phyloP scores from a whole-genome alignment of 1,140 invertebrate species.

The Bombus balteatus region DNA sequence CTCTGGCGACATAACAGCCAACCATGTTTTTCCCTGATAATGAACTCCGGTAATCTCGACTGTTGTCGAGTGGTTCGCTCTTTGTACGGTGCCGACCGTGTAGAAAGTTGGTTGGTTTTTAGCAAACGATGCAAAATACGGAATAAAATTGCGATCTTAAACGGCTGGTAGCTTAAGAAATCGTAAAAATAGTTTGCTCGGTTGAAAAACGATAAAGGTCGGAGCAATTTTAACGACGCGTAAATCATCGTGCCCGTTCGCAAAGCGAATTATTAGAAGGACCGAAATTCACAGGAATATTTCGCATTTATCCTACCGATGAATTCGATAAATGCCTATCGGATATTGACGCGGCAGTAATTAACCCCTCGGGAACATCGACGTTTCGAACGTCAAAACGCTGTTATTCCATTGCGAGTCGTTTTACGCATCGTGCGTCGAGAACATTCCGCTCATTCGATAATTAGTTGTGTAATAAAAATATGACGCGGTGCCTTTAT shows the following conservation, averaged over 20 bases:
- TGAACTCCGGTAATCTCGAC: constrained; percentile 54
- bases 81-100: constrained; percentile 45
- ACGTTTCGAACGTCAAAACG: background rate
- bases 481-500: background rate
- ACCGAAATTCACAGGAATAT: constrained; percentile 23
- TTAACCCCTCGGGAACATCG: constrained; percentile 24
- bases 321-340: constrained; percentile 45
- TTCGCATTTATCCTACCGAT: constrained; percentile 18
- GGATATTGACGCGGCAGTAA: constrained; percentile 22
- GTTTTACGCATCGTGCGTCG: background rate
- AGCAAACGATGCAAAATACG: constrained; percentile 25
- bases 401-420: background rate
- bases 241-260: background rate
- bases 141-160: background rate
- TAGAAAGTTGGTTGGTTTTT: constrained; percentile 38
- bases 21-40: constrained; percentile 61
- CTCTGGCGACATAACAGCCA: constrained; percentile 34
- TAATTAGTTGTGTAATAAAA: background rate
- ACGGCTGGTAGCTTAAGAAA: background rate
- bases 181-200: background rate
- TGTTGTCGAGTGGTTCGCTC: background rate
- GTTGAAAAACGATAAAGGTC: background rate
- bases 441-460: background rate
- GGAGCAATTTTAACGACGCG: background rate
- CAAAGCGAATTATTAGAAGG: constrained; percentile 16